Base-by-base conservation (phyloP, 1,140 invertebrate genomes). In the Lutraria rhynchaena region DNA sequence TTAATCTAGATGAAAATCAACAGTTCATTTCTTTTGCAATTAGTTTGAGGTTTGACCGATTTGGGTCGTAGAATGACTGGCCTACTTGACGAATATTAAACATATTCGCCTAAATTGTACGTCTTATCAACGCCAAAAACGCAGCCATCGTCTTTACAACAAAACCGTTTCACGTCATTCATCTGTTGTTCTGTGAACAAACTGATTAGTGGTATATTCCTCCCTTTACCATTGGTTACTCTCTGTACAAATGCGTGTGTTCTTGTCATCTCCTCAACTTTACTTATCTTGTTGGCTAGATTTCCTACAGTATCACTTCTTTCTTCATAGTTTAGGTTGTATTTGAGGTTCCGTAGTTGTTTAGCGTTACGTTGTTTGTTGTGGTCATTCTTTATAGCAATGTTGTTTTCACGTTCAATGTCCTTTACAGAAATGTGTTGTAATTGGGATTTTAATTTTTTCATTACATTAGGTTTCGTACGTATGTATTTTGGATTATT, bases 181-280 rank as follows among this genome's bases (percentile, higher is more conserved):
- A 57, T 57, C 31, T 57, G 55, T 57, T 57, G 22, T 5, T 57
- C 24, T 19, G 24, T 57, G 24, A 29, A 57, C 31, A 57, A 27
- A 2, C 9, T 57, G 15, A 57, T 27, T 19, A 57, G 24, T 27
- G 55, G 55, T 7, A 29, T 7, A 27, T 57, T 9, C 11, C 9
- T 1, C 7, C 55, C 55, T 13, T 27, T 11, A 5, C 27, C 31
- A 27, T 27, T 22, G 27, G 7, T 27, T 3, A 57, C 11, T 29
- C 55, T 57, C 9, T 57, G 4, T 1, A 57, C 55, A 4, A 57
- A 57, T 3, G 27, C 55, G 24, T 57, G 55, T 3, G 3, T 17
- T 27, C 31, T 57, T 27, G 55, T 17, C 55, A 57, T 57, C 4
- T 57, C 55, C 55, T 57, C 55, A n/a, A 57, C 55, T 29, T 29